Evolutionary conservation across 53 echinoderm and acorn worm genomes (phyloP).

Genomic region (Zoroaster sp.): DNA sequence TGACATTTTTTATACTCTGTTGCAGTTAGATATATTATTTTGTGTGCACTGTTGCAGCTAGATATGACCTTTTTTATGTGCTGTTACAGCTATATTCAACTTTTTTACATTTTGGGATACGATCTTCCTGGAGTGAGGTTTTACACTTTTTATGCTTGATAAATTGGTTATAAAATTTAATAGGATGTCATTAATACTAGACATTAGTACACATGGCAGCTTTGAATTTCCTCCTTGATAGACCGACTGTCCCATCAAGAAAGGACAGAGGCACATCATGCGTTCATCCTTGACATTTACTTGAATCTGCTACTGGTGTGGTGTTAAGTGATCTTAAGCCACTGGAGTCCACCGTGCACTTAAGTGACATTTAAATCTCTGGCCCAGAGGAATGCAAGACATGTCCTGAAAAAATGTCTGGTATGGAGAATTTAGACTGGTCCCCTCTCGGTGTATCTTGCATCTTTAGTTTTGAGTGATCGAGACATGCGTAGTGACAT

Average conservation of each 20-base stretch:
- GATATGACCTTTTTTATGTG: too few species aligned
- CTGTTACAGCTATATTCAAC: too few species aligned
- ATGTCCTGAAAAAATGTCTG: conserved; percentile 32
- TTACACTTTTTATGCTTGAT: too few species aligned
- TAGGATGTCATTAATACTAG: neutral
- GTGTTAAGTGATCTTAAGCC: neutral
- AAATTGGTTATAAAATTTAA: too few species aligned
- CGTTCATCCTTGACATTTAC: conserved; percentile 39
- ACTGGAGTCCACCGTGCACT: conserved; percentile 36
- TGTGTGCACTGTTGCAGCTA: too few species aligned
- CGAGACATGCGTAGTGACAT: neutral
- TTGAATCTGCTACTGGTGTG: neutral
- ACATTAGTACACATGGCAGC: neutral
- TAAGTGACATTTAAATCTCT: conserved; percentile 41
- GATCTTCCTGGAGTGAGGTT: too few species aligned
- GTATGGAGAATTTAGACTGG: neutral
- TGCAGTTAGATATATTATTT: too few species aligned
- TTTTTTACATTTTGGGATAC: too few species aligned
- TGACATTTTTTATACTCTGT: too few species aligned
- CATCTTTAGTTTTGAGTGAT: neutral
- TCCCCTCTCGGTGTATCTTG: neutral
- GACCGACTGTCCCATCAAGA: neutral
- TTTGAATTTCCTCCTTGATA: neutral
- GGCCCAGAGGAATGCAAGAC: conserved; percentile 18
- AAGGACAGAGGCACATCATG: neutral